Evolutionary conservation across 2,113 vertebrate species (phyloP), one percentile per base, ranked within the genome.

Genomic region (Elephas maximus): DNA sequence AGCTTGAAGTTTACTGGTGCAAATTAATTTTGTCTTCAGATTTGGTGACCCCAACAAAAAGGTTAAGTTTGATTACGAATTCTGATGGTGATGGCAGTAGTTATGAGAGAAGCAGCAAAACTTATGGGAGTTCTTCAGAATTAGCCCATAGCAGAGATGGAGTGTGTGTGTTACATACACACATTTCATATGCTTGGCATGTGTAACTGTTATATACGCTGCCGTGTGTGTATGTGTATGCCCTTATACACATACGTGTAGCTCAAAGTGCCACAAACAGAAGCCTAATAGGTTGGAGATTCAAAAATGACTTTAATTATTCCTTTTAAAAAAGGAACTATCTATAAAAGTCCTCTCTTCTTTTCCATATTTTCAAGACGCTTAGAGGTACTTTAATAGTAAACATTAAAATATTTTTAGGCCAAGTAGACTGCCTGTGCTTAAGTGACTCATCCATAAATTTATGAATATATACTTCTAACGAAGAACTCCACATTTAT

Each of bases 1-100:
- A 99, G 98, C 98, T 98, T 98, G 97, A 98, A 98, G 96, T 98
- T 98, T 98, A 98, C 98, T 98, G 99, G 99, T 99, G 98, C 99
- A 99, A 99, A 99, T 98, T 98, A 98, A 97, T 98, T 98, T 98
- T 94, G 96, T 98, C 98, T 98, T 99, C 97, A 74, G 97, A 98
- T 98, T 98, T 98, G 98, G 99, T 98, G 98, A 96, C 97, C 97
- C 98, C 98, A 98, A 98, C 94, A 94, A 95, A 97, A 98, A 98
- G 97, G 98, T 98, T 98, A 98, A 96, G 97, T 98, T 98, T 92
- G 94, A 98, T 98, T 98, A 97, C 96, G 94, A 96, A 98, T 98
- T 98, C 94, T 96, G 97, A 98, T 98, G 98, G 97, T 93, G 93
- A 97, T 96, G 97, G 98, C 97, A 98, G 96, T 98, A 98, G 97